Conservation (phyloP, 1,140 invertebrate genomes). For the Drosophila takahashii region DNA sequence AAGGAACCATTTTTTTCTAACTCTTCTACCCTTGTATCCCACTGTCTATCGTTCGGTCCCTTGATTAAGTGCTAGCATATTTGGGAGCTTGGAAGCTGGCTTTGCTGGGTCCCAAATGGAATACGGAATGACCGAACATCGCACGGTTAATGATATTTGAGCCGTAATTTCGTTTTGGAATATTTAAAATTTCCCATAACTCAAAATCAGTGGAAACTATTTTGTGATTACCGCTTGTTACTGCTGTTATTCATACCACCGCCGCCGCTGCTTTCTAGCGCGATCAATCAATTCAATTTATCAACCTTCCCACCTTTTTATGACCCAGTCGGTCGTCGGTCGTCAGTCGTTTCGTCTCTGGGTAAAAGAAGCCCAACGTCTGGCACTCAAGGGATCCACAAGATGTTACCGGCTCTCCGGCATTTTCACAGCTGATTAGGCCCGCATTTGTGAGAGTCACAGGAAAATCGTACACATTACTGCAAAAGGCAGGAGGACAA, state of each 20-base stretch:
- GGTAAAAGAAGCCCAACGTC: constrained; percentile 48
- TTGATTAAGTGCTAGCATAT: constrained; percentile 45
- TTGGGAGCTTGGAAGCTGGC: not conserved
- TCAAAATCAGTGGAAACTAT: constrained; percentile 80
- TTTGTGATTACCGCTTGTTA: constrained; percentile 74
- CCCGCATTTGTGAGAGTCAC: constrained; percentile 45
- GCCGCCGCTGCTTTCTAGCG: constrained; percentile 57
- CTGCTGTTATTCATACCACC: constrained; percentile 64
- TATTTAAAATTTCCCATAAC: constrained; percentile 77
- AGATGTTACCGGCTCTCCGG: constrained; percentile 10
- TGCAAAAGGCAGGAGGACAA: constrained; percentile 42
- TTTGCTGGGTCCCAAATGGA: constrained; percentile 23
- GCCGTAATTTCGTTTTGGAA: constrained; percentile 63
- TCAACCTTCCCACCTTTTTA: constrained; percentile 48
- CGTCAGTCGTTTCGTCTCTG: constrained; percentile 19
- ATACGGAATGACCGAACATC: constrained; percentile 45
- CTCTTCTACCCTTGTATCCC: no score
- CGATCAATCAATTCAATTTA: constrained; percentile 79
- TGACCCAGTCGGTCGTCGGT: no score
- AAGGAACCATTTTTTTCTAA: no score
- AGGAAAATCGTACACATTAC: constrained; percentile 24
- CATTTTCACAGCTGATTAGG: constrained; percentile 63
- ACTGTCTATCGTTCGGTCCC: not conserved
- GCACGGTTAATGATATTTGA: constrained; percentile 68
- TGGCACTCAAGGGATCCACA: constrained; percentile 12